Percentiles rank a stretch among this genome's conserved stretches.
Evolutionary conservation across 1,140 invertebrate species (phyloP).

Genomic region (Eufriesea mexicana): DNA sequence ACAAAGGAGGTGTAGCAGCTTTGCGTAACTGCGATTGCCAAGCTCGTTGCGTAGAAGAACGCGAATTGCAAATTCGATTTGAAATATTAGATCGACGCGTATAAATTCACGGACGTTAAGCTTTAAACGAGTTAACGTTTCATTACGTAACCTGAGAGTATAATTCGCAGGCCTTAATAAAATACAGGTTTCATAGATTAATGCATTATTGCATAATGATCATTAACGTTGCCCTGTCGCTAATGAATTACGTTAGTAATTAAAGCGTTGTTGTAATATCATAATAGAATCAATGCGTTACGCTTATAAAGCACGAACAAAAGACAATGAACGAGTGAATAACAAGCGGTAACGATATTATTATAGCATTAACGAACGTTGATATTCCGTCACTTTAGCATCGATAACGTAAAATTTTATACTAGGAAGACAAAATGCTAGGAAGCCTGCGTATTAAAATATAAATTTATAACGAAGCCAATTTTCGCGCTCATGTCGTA

Average conservation of each 20-base stretch:
- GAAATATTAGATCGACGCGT: neutral
- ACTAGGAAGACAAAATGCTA: neutral
- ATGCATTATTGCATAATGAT: conserved; percentile 18
- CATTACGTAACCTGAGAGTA: neutral
- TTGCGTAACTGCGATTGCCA: too few species aligned
- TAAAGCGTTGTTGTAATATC: conserved; percentile 24
- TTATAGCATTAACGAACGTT: neutral
- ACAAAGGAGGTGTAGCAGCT: too few species aligned
- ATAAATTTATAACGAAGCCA: too few species aligned
- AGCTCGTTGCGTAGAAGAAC: too few species aligned
- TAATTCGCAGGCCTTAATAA: conserved; percentile 25
- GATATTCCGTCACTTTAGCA: neutral
- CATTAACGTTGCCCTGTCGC: neutral
- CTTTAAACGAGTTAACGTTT: conserved; percentile 5
- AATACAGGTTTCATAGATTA: conserved; percentile 11
- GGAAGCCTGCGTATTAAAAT: neutral
- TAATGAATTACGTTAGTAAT: conserved; percentile 26
- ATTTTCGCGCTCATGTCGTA: too few species aligned
- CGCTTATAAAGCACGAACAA: conserved; percentile 2
- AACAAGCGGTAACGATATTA: conserved; percentile 7
- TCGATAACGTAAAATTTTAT: neutral
- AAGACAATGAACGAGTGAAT: conserved; percentile 13
- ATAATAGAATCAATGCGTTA: conserved; percentile 10
- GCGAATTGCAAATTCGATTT: too few species aligned
- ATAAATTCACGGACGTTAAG: too few species aligned